A percentile compares a stretch with the other conserved stretches of the same genome.
Conservation (phyloP, 2,888 invertebrate species). For the Chymomyza fuscimana region DNA sequence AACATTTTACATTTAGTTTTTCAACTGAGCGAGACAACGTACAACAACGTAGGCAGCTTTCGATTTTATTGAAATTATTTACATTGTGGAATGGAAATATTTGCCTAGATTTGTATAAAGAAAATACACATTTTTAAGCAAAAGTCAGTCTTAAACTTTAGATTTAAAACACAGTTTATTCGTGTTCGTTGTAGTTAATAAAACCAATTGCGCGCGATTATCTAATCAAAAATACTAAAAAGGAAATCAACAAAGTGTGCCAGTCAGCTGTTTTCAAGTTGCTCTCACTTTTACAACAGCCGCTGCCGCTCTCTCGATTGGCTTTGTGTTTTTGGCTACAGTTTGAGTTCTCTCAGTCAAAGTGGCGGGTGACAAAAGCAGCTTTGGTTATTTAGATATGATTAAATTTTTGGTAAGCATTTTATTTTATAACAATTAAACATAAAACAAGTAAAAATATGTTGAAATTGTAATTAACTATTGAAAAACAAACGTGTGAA, state of each 20-base stretch:
- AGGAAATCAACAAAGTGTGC: constrained; percentile 39
- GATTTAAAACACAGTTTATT: not conserved
- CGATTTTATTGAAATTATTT: not conserved
- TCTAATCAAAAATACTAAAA: constrained; percentile 42
- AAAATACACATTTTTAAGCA: not conserved
- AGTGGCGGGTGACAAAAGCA: constrained; percentile 70
- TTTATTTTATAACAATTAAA: not conserved
- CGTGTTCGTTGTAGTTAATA: constrained; percentile 10
- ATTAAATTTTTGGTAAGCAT: constrained; percentile 76
- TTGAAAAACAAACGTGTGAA: not conserved
- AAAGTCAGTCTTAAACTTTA: not conserved
- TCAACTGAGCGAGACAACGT: not conserved
- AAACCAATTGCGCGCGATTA: constrained; percentile 38
- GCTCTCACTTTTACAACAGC: constrained; percentile 19
- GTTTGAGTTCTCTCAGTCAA: constrained; percentile 62
- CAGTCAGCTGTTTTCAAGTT: constrained; percentile 56
- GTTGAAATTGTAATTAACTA: not conserved
- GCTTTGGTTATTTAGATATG: constrained; percentile 73
- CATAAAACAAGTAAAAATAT: not conserved
- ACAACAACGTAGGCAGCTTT: not conserved
- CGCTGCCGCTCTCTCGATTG: constrained; percentile 3
- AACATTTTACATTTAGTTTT: constrained; percentile 23
- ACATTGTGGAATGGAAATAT: not conserved
- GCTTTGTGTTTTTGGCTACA: constrained; percentile 32
- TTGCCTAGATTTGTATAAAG: too few species aligned